Evolutionary conservation across 92 coral and sea anemone genomes (phyloP), one percentile per base, ranked within the genome.

Genomic region (Diadumene lineata): DNA sequence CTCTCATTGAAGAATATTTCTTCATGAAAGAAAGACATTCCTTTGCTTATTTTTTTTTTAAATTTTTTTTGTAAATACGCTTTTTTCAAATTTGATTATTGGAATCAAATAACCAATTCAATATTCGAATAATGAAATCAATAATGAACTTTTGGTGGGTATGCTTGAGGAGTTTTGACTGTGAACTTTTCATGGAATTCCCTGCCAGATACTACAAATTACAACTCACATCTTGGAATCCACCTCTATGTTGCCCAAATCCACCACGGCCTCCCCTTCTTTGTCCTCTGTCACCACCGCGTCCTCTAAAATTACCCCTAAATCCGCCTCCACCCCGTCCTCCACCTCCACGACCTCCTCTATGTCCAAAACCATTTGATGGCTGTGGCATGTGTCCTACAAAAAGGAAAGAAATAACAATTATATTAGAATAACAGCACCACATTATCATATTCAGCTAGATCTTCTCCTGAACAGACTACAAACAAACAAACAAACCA

Each of bases 341-440:
- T 26, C 93, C 90, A 7, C 98, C 94, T 26, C 93, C 90, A 7
- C 98, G 92, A 57, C 98, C 90, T 26, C 92, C 96, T 22, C 91
- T 86, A 8, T 87, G 84, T 1, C 61, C 64, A 53, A 84, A 90
- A 57, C 89, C 92, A 82, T 93, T 86, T 29, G 90, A 73, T 44
- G 84, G 73, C 55, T 79, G 90, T 3, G 80, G 82, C 44, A 82
- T 74, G 31, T 90, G 85, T 69, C 69, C 74, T 26, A 83, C 91
- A 56, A 60, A 68, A 1, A 22, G 8, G 23, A 22, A 21, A 26
- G 26, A 18, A 23, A 7, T 18, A 60, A 23, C 7, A 10, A 18
- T 23, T 60, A n/a, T n/a, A n/a, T n/a, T n/a, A n/a, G n/a, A n/a
- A n/a, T n/a, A n/a, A n/a, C n/a, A n/a, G n/a, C n/a, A n/a, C n/a